phyloP scores from a whole-genome alignment of 2,113 vertebrate genomes.

The Lasiurus borealis region DNA sequence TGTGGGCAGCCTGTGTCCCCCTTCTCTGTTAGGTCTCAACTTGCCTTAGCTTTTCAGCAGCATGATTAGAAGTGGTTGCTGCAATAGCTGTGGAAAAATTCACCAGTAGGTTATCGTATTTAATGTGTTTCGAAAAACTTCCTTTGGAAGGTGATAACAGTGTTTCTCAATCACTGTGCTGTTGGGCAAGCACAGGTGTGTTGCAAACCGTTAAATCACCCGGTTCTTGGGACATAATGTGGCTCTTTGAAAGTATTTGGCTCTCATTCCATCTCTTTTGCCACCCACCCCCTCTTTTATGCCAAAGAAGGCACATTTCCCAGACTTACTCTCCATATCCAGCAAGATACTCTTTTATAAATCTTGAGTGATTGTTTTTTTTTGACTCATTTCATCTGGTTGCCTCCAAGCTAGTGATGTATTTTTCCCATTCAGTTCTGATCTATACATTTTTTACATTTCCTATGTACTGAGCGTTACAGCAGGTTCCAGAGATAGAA shows the following conservation, averaged over 20 bases:
- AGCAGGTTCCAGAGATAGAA: background rate
- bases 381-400: background rate
- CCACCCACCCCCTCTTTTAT: slow-evolving; percentile 5
- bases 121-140: slow-evolving; percentile 67
- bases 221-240: slow-evolving; percentile 62
- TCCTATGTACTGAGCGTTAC: accelerated
- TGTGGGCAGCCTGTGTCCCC: slow-evolving; percentile 64
- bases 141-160: slow-evolving; percentile 70
- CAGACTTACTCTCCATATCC: slow-evolving; percentile 1
- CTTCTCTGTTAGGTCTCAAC: slow-evolving; percentile 72
- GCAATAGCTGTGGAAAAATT: slow-evolving; percentile 73
- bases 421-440: background rate
- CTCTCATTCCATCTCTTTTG: slow-evolving; percentile 1
- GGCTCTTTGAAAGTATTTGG: slow-evolving; percentile 74
- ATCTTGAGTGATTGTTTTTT: background rate
- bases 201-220: slow-evolving; percentile 48
- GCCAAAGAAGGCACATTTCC: slow-evolving; percentile 50
- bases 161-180: slow-evolving; percentile 67
- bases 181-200: slow-evolving; percentile 74
- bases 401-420: background rate
- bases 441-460: background rate
- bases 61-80: slow-evolving; percentile 56
- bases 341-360: background rate
- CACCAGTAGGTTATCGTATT: slow-evolving; percentile 56
- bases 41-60: slow-evolving; percentile 71